Evolutionary conservation across 2,113 vertebrate genomes (phyloP), one percentile per base, ranked within the genome.

Genomic region (Podilymbus podiceps): DNA sequence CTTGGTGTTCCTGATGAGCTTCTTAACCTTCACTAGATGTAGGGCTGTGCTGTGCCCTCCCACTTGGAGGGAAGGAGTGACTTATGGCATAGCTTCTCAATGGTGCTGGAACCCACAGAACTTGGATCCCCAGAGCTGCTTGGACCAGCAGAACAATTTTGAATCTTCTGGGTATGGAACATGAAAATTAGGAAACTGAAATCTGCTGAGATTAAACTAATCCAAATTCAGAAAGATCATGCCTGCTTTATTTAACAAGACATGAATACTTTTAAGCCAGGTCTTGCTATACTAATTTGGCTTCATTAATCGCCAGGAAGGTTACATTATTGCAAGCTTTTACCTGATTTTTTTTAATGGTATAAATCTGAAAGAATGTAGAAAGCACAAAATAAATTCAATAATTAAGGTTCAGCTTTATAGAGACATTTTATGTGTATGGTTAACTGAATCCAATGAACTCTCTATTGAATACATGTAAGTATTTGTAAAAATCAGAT

Each of bases 271-370:
- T 74, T 40, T 25, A 75, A 72, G 5, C 2, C 15, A 75, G 18
- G 9, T 56, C 25, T 92, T 75, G 56, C 14, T 62, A 6, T 60
- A 33, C 12, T 53, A 24, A 82, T 82, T 87, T 72, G 5, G 27
- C 35, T 85, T 81, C 47, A 86, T 67, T 59, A 21, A 28, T 76
- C 42, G 90, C 60, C 20, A 60, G 21, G 15, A 84, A 35, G 21
- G 38, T 52, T 60, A 49, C 15, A 46, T 5, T n/a, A 5, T 13
- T 72, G 19, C 0, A 0, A 59, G 10, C 11, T 89, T 88, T 79
- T 74, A 16, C 50, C 7, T 68, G 46, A 50, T 50, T 63, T 74
- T 25, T 77, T 42, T 30, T 80, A 55, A 16, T 80, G 27, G 22
- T 80, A 53, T 40, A 90, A 76, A 80, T 69, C 24, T 5, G 1